Base-by-base conservation (phyloP, 1,140 invertebrate species). In the Stenopsyche tienmushanensis region DNA sequence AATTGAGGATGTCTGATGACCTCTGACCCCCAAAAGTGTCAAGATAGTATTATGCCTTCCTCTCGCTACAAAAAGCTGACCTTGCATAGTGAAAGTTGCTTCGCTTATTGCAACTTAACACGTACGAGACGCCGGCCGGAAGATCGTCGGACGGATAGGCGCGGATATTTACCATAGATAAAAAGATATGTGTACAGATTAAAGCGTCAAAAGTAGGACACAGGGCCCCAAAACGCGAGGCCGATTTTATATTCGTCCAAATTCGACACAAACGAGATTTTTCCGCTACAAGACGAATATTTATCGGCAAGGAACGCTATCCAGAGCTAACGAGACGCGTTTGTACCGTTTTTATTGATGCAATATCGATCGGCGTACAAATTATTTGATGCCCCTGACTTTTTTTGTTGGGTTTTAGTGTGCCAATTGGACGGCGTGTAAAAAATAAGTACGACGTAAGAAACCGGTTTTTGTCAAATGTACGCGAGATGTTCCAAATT, bases 401-500 rank as follows among this genome's bases (percentile, higher is more conserved):
- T 34, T 34, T 34, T 34, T 34, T 7, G 29, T 34, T 5, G 5
- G 5, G 29, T 34, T 34, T 18, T 47, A 15, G 44, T 47, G 44
- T 47, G 7, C 44, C 44, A 47, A 47, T 47, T 20, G 17, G 17
- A 47, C 29, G 29, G 17, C 44, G 3, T 5, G 44, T 8, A 47
- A 47, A 47, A 47, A 47, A 47, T 15, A 15, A 15, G 44, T 47
- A 20, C 10, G 7, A 18, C 44, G 44, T 47, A 47, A 47, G 44
- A 47, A 18, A 47, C 44, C 44, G 44, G 44, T 47, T 47, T 20
- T 20, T 5, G n/a, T 8, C 10, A 47, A 47, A 15, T 15, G 10
- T 15, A 13, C 7, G 17, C 44, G 17, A 47, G 44, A 47, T 47
- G 44, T 20, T 47, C 44, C 44, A 20, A 47, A 47, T 47, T 47